Evolutionary conservation across 2,888 invertebrate species (phyloP), one percentile per base, ranked within the genome.

Genomic region (Cheilosia grossa): DNA sequence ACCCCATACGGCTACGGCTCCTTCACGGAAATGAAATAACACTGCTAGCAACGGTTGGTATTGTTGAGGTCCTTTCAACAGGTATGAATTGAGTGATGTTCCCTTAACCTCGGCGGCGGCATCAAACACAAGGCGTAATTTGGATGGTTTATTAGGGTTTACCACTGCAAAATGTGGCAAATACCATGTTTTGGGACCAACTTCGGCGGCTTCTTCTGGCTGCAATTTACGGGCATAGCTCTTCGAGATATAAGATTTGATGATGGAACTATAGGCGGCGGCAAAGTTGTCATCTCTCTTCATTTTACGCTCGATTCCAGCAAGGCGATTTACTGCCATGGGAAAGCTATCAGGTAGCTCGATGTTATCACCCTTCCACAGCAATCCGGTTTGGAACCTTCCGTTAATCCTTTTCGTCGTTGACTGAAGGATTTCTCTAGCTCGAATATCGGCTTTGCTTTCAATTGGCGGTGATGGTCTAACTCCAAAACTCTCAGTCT

Each of bases 11-110:
- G 89, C 90, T 9, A 90, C 69, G 56, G 49, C 75, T 40, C 88
- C 74, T 87, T 89, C 88, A 4, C 30, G 24, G 13, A 24, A 91
- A 0, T 89, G 87, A 81, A 90, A 87, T 49, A 91, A 64, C 0
- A 91, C 27, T 27, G 27, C 5, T 1, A 1, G 27, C 27, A 27
- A 6, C 6, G 27, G 6, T 5, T 1, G 27, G 27, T 27, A 27
- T 27, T 27, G 27, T 27, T 6, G 27, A 27, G 27, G 27, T 6
- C 27, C 27, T 27, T 27, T 27, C 27, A 27, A 27, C 6, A 27
- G 27, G 6, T 27, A 27, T 27, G 27, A 27, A 1, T 27, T 27
- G 1, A 27, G 27, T 27, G 27, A 27, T 6, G 1, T 27, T 27
- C 27, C 27, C 27, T 6, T 27, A 6, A 27, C 27, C 27, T 27